Base-by-base conservation (phyloP, 2,888 invertebrate species). In the Acronicta psi region DNA sequence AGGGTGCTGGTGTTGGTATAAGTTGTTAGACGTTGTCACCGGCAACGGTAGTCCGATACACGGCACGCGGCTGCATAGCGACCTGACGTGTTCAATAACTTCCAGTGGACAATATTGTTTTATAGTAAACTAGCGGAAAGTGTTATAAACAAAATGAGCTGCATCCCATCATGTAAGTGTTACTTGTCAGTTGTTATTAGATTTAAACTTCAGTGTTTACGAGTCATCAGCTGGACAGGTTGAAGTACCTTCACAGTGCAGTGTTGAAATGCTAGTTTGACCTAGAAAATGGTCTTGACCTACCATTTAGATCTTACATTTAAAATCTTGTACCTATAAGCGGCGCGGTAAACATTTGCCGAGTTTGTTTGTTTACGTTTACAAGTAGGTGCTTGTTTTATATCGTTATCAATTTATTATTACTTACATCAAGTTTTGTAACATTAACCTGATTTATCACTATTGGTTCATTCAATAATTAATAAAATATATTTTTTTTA, bases 11-110 rank as follows among this genome's bases (percentile, higher is more conserved):
- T 88, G 88, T 84, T 87, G 81, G 85, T 87, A 83, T 79, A 81
- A 84, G 91, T 90, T 93, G 93, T 93, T 93, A 84, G 84, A 83
- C 88, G 93, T 93, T 90, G 93, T 88, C 90, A 87, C 72, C 76
- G 85, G 92, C 93, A 93, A 94, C 93, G 86, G 86, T 82, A 86
- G 89, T 84, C 84, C 85, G 81, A 91, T 87, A 92, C 90, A 89
- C 82, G 84, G 79, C 84, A 83, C 83, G 80, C 84, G 83, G 84
- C 83, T 83, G 77, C 81, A 78, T 80, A 83, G 83, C 70, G 77
- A 83, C 75, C 85, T 83, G 83, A 84, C 90, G 88, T 85, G 82
- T 77, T 73, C 81, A 63, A 66, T 77, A 79, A 79, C 88, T 87
- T 89, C 87, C 86, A 88, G 68, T 72, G 71, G 82, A 85, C 83